A percentile compares a stretch with the other conserved stretches of the same genome.
Evolutionary conservation across 2,113 vertebrate species (phyloP).

Genomic region (Mesembrinibis cayennensis): DNA sequence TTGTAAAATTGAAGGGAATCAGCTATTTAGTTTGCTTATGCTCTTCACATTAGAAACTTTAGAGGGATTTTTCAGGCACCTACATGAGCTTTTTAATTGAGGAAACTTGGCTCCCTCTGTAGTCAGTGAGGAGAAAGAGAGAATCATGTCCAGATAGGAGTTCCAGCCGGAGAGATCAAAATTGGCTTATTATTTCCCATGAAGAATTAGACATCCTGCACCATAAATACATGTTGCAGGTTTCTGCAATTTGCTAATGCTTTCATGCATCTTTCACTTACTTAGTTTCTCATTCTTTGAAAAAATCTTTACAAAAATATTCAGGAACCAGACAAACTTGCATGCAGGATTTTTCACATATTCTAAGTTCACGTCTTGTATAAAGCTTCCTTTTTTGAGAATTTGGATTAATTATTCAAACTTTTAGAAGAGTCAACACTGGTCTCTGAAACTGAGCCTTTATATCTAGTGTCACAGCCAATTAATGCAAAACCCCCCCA

Average conservation of each 20-base stretch:
- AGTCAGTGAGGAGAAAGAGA: slow-evolving; percentile 16
- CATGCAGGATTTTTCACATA: not conserved
- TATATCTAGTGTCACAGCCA: not conserved
- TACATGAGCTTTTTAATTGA: not conserved
- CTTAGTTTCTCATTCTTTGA: not conserved
- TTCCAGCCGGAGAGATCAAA: not conserved
- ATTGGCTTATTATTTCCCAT: not conserved
- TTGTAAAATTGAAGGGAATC: not conserved
- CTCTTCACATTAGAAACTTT: not conserved
- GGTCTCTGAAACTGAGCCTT: not conserved
- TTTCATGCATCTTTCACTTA: not conserved
- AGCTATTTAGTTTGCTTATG: not conserved
- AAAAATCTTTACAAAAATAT: not conserved
- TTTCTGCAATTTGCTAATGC: not conserved
- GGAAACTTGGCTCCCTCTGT: slow-evolving; percentile 59
- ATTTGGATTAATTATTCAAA: not conserved
- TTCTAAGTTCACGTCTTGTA: not conserved
- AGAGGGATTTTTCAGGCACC: not conserved
- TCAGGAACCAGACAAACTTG: not conserved
- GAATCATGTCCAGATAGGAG: not conserved
- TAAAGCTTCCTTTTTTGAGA: not conserved
- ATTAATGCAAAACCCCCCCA: not conserved
- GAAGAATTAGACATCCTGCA: not conserved
- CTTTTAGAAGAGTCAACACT: not conserved
- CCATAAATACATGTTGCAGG: not conserved